These are phyloP conservation scores for Phaedon cochleariae DNA, from an alignment of 2,888 invertebrate species.

Conservation along the genomic window DNA sequence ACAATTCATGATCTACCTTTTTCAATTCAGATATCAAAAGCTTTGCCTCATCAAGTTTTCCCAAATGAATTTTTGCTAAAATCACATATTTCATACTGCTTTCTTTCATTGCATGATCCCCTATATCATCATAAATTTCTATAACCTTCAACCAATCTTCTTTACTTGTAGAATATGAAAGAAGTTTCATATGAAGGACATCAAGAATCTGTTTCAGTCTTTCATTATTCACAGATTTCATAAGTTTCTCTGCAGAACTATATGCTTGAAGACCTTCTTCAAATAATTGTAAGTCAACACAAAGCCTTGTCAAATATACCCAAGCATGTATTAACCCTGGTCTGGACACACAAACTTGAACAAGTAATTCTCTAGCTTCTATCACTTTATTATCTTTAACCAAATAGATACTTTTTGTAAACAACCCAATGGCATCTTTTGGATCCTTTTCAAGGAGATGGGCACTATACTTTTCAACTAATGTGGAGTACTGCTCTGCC, in stretches of 20 bases:
- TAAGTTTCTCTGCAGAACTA: slow-evolving; percentile 57
- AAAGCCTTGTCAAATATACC: slow-evolving; percentile 63
- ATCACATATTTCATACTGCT: slow-evolving; percentile 48
- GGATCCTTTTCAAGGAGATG: slow-evolving; percentile 67
- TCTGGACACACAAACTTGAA: slow-evolving; percentile 59
- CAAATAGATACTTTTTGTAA: slow-evolving; percentile 69
- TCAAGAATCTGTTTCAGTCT: slow-evolving; percentile 52
- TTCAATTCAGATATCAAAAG: slow-evolving; percentile 56
- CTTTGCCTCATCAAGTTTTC: slow-evolving; percentile 57
- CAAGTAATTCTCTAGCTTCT: slow-evolving; percentile 66
- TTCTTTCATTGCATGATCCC: slow-evolving; percentile 45
- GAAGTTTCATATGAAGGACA: slow-evolving; percentile 57
- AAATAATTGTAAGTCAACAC: slow-evolving; percentile 65
- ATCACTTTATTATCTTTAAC: slow-evolving; percentile 66
- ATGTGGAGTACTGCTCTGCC: slow-evolving; percentile 32
- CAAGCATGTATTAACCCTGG: slow-evolving; percentile 63
- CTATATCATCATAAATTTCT: slow-evolving; percentile 52
- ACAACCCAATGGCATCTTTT: slow-evolving; percentile 69
- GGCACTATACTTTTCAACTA: slow-evolving; percentile 59
- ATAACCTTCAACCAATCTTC: slow-evolving; percentile 62
- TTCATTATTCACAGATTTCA: slow-evolving; percentile 50
- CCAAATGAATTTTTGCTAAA: slow-evolving; percentile 59
- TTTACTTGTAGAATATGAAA: slow-evolving; percentile 60
- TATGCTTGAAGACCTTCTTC: slow-evolving; percentile 62
- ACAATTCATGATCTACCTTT: slow-evolving; percentile 46